phyloP scores from a whole-genome alignment of 2,113 vertebrate genomes.

The Corvus moneduloides region DNA sequence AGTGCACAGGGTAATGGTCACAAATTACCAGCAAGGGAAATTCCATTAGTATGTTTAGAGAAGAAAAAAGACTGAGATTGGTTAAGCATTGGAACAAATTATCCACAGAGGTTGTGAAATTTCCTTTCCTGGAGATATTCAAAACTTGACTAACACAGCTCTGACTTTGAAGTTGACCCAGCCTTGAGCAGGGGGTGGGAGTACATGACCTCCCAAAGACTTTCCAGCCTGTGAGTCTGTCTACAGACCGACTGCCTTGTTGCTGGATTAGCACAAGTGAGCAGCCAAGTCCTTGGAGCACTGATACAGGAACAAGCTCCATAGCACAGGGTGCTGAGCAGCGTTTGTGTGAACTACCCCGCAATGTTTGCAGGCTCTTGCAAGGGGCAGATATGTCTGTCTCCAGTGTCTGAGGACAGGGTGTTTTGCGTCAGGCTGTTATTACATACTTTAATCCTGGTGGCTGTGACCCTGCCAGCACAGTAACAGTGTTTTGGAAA shows the following conservation, averaged over 20 bases:
- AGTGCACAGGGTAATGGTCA: neutral
- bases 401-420: neutral
- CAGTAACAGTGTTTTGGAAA: neutral
- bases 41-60: neutral
- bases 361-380: neutral
- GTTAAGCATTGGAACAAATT: constrained; percentile 22
- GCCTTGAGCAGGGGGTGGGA: neutral
- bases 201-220: neutral
- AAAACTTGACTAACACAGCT: neutral
- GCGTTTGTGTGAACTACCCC: neutral
- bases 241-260: neutral
- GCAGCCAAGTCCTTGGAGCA: neutral
- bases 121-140: neutral
- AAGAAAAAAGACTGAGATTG: neutral
- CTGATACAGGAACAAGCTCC: neutral
- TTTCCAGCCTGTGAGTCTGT: neutral
- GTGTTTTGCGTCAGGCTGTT: neutral
- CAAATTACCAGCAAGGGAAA: constrained; percentile 2
- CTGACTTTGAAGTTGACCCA: constrained; percentile 34
- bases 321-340: neutral
- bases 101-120: constrained; percentile 37
- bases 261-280: neutral
- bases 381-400: neutral
- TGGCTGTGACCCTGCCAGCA: neutral
- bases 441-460: neutral